Base-by-base conservation (phyloP, 2,113 vertebrate genomes). In the Nibea albiflora region DNA sequence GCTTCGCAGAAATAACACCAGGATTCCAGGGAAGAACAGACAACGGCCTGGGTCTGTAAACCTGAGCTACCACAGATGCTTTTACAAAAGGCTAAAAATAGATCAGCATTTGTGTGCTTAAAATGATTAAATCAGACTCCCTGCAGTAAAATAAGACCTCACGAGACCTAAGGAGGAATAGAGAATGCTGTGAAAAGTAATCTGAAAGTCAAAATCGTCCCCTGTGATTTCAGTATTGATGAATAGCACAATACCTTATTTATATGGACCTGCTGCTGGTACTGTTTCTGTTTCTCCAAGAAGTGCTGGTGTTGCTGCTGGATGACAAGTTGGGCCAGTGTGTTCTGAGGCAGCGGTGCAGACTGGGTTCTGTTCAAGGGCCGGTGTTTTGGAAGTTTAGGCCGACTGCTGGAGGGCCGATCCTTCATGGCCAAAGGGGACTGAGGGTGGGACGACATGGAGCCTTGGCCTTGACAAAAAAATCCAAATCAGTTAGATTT, bases 261-360 rank as follows among this genome's bases (percentile, higher is more conserved):
- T 95, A 99, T 96, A 85, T 99, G 97, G 92, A 98, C 90, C 93
- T 99, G 97, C 88, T 99, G 97, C 93, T 99, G 97, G 92, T 98
- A 99, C 73, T 97, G 97, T 93, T 98, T 99, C 94, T 98, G 98
- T 79, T 98, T 98, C 94, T 99, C 98, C 93, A 99, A 91, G 94
- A 99, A 98, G 46, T 99, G 97, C 93, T 98, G 98, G 92, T 99
- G 98, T 63, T 99, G 98, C 90, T 99, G 98, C 92, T 98, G 98
- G 89, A 99, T 98, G 86, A 99, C 97, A 66, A 99, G 95, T 89
- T 99, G 98, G 68, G 98, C 98, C 94, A 99, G 93, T 0, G 97
- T 97, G 89, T 96, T 97, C 93, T 99, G 98, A 80, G 98, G 98
- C 93, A 99, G 95, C 31, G 98, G 98, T 22, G 97, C 98, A 14